Evolutionary conservation across 2,888 invertebrate genomes (phyloP), one percentile per base, ranked within the genome.

Genomic region (Oligia latruncula): DNA sequence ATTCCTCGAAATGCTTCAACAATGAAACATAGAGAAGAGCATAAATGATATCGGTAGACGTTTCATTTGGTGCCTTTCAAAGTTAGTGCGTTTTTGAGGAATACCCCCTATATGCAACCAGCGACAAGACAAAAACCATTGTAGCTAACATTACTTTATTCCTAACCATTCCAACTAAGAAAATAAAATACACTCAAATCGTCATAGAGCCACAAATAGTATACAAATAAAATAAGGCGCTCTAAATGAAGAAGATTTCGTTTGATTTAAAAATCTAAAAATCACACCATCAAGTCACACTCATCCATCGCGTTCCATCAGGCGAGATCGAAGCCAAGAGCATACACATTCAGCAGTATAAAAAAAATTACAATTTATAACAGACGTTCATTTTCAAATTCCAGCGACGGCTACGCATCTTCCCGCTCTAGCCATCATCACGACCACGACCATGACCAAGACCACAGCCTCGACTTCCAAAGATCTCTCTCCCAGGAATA

Each of bases 401-500:
- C 13, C 91, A 96, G 96, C 49, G 93, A 95, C 52, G 92, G 95
- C 55, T 96, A 95, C 80, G 87, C 94, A 73, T 84, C 93, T 74
- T 90, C 92, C 2, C 91, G 92, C 13, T 91, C 93, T 11, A 87
- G 90, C 52, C 91, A 91, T 20, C 88, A 90, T n/a, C 90, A 83
- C 15, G 71, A 71, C 40, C 83, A 88, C 1, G 79, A 78, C 1
- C 74, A 78, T 35, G 76, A 89, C 52, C 89, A 93, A 46, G 90
- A 89, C 71, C 87, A 90, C 62, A 74, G 71, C 52, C 79, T 87
- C 15, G 88, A 88, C 78, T 87, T 89, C 81, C 87, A 90, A 75
- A 95, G 90, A 84, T 89, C 90, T 72, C 83, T 90, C 3, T 92
- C 93, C 1, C 89, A 91, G 55, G 90, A 91, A 84, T 94, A 94